Percentiles rank a stretch among this genome's conserved stretches.
Evolutionary conservation across 2,888 invertebrate genomes (phyloP).

Genomic region (Stenchaetothrips biformis): DNA sequence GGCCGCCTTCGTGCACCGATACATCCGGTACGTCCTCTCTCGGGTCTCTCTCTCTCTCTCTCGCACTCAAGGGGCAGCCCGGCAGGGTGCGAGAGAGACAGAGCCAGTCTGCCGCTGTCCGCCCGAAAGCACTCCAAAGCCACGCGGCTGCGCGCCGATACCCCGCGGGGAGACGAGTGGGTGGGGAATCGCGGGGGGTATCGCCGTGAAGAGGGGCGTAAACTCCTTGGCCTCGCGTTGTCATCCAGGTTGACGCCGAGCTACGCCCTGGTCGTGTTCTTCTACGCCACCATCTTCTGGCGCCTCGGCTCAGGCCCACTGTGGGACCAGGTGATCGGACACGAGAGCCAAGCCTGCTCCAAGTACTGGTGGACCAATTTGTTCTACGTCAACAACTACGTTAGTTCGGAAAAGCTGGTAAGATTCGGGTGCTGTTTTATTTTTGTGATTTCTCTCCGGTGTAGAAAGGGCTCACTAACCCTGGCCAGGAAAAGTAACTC

Average conservation of each 20-base stretch:
- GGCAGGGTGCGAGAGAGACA: too few relatives aligned
- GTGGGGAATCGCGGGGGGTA: constrained; percentile 32
- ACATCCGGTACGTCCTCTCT: constrained; percentile 55
- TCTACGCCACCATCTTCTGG: constrained; percentile 52
- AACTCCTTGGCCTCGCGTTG: not conserved
- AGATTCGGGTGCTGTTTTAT: not conserved
- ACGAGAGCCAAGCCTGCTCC: constrained; percentile 52
- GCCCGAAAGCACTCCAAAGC: too few relatives aligned
- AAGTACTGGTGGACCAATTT: constrained; percentile 61
- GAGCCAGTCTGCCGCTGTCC: not conserved
- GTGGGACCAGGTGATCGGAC: constrained; percentile 53
- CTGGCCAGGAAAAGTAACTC: not conserved
- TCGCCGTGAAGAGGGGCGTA: not conserved
- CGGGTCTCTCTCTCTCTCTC: not conserved
- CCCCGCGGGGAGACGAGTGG: constrained; percentile 34
- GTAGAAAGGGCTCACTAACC: not conserved
- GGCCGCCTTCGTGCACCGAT: constrained; percentile 54
- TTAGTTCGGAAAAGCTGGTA: constrained; percentile 55
- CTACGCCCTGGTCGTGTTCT: constrained; percentile 55
- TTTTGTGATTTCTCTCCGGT: not conserved
- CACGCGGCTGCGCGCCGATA: not conserved
- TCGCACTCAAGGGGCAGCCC: not conserved
- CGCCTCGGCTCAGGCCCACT: constrained; percentile 57
- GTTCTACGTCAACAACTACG: constrained; percentile 57
- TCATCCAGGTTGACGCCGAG: constrained; percentile 52